Evolutionary conservation across 2,888 invertebrate species (phyloP).

Genomic region (Cryptocephalus primarius): DNA sequence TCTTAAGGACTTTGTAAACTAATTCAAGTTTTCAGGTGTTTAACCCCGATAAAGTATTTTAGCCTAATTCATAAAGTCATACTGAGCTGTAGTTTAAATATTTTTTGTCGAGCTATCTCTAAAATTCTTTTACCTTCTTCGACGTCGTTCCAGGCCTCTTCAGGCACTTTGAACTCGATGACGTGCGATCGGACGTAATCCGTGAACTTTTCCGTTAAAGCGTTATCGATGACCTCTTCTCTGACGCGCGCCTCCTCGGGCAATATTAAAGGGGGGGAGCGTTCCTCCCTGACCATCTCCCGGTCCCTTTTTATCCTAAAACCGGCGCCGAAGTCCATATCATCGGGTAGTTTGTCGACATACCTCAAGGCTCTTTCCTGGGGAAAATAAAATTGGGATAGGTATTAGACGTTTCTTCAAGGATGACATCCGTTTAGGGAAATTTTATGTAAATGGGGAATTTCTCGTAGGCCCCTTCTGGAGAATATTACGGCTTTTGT

Average conservation of each 20-base stretch:
- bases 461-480: too few species aligned
- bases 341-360: conserved; percentile 51
- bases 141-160: conserved; percentile 56
- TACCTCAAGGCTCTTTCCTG: conserved; percentile 62
- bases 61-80: too few species aligned
- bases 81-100: too few species aligned
- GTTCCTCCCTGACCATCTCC: conserved; percentile 9
- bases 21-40: too few species aligned
- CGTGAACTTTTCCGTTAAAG: conserved; percentile 63
- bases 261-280: conserved; percentile 23
- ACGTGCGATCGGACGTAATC: conserved; percentile 69
- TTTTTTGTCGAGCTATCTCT: too few species aligned
- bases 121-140: conserved; percentile 67
- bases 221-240: conserved; percentile 60
- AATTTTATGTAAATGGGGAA: too few species aligned
- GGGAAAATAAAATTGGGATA: background rate
- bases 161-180: conserved; percentile 70
- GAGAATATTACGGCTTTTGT: too few species aligned
- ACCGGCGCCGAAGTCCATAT: conserved; percentile 52
- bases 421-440: too few species aligned
- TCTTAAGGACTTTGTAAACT: too few species aligned
- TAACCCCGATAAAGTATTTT: too few species aligned
- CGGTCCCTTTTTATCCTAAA: conserved; percentile 43
- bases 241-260: conserved; percentile 52
- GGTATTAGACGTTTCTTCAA: too few species aligned